phyloP scores from a whole-genome alignment of 1,140 invertebrate genomes.

The Amphibalanus amphitrite region DNA sequence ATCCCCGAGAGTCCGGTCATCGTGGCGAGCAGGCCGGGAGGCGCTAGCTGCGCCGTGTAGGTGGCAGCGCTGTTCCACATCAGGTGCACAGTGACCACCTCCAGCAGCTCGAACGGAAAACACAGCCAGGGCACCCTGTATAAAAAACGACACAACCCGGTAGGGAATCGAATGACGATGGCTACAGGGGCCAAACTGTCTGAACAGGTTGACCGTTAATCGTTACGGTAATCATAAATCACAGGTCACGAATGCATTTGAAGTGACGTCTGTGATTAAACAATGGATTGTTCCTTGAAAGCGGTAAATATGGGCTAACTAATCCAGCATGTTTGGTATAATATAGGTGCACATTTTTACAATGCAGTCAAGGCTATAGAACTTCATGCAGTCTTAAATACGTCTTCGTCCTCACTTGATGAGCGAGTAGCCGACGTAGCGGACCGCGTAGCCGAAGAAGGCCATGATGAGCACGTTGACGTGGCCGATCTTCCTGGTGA shows the following conservation, averaged over 20 bases:
- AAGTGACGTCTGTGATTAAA: no score
- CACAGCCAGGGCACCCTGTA: constrained; percentile 62
- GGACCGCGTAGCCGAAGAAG: constrained; percentile 56
- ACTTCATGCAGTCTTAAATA: not conserved
- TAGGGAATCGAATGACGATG: not conserved
- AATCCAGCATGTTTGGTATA: no score
- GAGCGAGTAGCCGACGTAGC: constrained; percentile 63
- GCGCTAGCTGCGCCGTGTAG: constrained; percentile 61
- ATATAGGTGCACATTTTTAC: no score
- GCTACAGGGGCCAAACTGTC: not conserved
- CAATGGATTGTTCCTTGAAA: no score
- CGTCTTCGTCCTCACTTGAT: constrained; percentile 36
- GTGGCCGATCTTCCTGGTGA: constrained; percentile 59
- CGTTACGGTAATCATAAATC: not conserved
- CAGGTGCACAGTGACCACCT: constrained; percentile 63
- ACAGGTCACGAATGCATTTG: no score
- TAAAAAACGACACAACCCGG: no score
- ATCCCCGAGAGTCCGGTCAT: constrained; percentile 62
- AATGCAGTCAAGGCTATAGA: not conserved
- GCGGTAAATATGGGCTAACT: no score
- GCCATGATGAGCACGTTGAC: constrained; percentile 62
- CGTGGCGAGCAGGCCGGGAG: constrained; percentile 57
- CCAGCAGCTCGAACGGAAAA: constrained; percentile 67
- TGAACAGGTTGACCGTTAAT: not conserved
- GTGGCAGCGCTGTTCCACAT: constrained; percentile 74